Conservation (phyloP, 1,140 invertebrate genomes). For the Bombus soroeensis region DNA sequence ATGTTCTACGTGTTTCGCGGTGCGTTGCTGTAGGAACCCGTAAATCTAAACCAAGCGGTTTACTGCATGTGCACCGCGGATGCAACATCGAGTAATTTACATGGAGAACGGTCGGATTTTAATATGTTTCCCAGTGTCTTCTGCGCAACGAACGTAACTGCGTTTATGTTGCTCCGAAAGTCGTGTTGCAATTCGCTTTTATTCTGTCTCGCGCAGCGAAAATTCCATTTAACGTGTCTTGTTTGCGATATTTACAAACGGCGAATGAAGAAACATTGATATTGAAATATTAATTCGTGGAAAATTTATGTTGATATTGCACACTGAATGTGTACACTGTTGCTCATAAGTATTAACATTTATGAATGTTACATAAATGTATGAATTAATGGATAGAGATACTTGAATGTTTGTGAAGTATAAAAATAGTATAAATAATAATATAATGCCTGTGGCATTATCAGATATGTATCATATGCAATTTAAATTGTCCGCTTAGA, state of each 20-base stretch:
- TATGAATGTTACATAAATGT: no score
- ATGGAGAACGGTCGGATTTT: conserved; percentile 34
- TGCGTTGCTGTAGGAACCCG: conserved; percentile 26
- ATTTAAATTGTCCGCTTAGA: neutral
- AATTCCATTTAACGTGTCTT: neutral
- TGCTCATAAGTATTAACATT: no score
- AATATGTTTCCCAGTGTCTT: conserved; percentile 7
- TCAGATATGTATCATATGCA: no score
- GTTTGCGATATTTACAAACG: neutral
- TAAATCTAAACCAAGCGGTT: conserved; percentile 26
- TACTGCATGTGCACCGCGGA: conserved; percentile 29
- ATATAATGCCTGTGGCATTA: no score
- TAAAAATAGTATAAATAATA: no score
- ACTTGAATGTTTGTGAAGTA: no score
- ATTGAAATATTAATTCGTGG: neutral
- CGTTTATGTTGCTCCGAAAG: neutral
- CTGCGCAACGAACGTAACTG: neutral
- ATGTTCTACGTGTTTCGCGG: conserved; percentile 36
- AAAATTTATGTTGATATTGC: neutral
- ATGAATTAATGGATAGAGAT: no score
- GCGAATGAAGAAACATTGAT: neutral
- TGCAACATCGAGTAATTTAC: conserved; percentile 2
- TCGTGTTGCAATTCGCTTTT: neutral
- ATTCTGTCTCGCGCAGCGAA: neutral
- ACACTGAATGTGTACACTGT: neutral